These are phyloP conservation scores for Phallusia fumigata DNA, from an alignment of 23 tunicate genomes.

Conservation along the genomic window DNA sequence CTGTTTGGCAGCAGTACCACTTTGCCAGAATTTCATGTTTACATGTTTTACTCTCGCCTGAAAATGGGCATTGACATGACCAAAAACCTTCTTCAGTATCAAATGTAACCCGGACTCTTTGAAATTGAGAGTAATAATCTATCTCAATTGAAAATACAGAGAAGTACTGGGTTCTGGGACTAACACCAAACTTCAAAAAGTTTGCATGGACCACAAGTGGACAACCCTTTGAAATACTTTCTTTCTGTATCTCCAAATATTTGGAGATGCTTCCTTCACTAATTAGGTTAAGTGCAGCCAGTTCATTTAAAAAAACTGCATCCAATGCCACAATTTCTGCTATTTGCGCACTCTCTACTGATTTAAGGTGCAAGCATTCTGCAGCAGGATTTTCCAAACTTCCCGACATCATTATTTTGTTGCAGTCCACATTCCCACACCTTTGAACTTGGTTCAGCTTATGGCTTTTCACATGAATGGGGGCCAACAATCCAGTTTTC, in stretches of 20 bases:
- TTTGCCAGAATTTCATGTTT: background rate
- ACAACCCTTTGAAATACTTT: background rate
- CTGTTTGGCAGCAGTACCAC: slow-evolving; percentile 11
- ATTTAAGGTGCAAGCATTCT: background rate
- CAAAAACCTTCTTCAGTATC: slow-evolving; percentile 13
- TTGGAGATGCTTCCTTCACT: background rate
- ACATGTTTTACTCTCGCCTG: background rate
- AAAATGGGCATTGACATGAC: slow-evolving; percentile 16
- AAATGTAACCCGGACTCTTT: slow-evolving; percentile 16
- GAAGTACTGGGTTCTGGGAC: background rate
- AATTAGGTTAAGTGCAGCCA: background rate
- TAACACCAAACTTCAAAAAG: background rate
- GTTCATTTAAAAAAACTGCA: background rate
- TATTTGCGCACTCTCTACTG: background rate
- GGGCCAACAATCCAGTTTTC: slow-evolving; percentile 13
- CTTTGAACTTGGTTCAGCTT: background rate
- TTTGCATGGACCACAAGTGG: slow-evolving; percentile 21
- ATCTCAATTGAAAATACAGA: background rate
- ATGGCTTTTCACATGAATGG: slow-evolving; percentile 8
- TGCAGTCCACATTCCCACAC: slow-evolving; percentile 9
- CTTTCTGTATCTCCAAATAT: background rate
- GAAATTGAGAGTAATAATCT: slow-evolving; percentile 5
- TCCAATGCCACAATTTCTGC: background rate
- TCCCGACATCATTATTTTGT: background rate
- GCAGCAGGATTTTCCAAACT: background rate